These are phyloP conservation scores for Mohoua ochrocephala DNA, from an alignment of 2,113 vertebrate species.

Conservation along the genomic window DNA sequence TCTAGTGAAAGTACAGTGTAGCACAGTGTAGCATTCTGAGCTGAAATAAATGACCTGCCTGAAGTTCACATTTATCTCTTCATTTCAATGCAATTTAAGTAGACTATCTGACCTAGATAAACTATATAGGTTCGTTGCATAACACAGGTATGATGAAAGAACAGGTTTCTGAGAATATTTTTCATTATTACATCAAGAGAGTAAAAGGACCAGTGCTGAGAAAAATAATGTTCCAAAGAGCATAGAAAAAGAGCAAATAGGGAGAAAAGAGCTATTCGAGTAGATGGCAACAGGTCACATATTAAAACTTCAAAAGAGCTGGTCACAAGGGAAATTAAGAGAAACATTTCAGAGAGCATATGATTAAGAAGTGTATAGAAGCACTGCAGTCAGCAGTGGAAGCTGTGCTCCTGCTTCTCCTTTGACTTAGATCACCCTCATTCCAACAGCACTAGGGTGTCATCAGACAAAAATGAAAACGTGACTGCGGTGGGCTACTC, in stretches of 20 bases:
- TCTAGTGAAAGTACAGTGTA: not conserved
- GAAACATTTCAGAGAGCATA: not conserved
- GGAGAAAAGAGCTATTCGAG: not conserved
- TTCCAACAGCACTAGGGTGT: not conserved
- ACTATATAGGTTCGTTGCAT: not conserved
- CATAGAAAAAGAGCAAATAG: not conserved
- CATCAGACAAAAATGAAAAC: not conserved
- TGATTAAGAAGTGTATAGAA: conserved; percentile 30
- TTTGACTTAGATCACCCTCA: not conserved
- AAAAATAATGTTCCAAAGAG: not conserved
- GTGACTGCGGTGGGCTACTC: not conserved
- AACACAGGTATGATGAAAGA: not conserved
- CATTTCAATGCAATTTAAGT: not conserved
- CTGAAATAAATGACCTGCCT: not conserved
- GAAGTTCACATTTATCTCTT: not conserved
- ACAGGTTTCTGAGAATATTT: not conserved
- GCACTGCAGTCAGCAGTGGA: not conserved
- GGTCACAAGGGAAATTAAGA: not conserved
- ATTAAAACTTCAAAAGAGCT: conserved; percentile 21
- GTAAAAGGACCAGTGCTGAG: not conserved
- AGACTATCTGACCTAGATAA: not conserved
- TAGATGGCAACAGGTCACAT: conserved; percentile 17
- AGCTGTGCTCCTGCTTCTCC: not conserved
- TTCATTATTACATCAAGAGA: not conserved
- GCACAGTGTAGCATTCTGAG: not conserved